Evolutionary conservation across 2,888 invertebrate genomes (phyloP).

Genomic region (Drosophila pegasa): DNA sequence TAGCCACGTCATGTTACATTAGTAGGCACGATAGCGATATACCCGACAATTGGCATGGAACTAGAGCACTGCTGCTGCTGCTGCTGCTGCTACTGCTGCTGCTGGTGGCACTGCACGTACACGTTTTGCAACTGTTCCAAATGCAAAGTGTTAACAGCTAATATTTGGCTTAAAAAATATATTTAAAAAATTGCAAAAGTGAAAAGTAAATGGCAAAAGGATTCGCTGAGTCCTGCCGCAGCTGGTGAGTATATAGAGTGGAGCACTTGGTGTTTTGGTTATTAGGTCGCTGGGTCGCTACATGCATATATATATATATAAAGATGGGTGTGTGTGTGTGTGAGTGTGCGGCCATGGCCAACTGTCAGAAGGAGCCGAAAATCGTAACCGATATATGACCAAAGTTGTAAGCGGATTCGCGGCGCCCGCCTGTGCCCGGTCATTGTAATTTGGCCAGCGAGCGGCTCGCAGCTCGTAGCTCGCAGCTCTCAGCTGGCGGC

Average conservation of each 20-base stretch:
- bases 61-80: conserved; percentile 1
- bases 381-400: conserved; percentile 46
- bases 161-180: neutral
- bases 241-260: conserved; percentile 7
- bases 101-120: neutral
- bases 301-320: neutral
- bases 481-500: conserved; percentile 3
- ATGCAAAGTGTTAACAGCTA: neutral
- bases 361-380: conserved; percentile 49
- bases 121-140: neutral
- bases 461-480: conserved; percentile 18
- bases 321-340: neutral
- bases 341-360: conserved; percentile 45
- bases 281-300: conserved; percentile 54
- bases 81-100: neutral
- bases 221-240: neutral
- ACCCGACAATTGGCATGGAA: neutral
- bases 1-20: neutral
- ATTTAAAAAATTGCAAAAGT: neutral
- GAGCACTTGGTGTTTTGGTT: conserved; percentile 28
- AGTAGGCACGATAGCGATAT: neutral
- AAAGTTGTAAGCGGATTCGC: conserved; percentile 50
- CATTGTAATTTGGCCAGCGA: conserved; percentile 38
- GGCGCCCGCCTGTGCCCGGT: conserved; percentile 43
- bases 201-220: conserved; percentile 2